Evolutionary conservation across 2,797 vertebrate genomes (phyloP), one percentile per base, ranked within the genome.

Genomic region (Iguana delicatissima): DNA sequence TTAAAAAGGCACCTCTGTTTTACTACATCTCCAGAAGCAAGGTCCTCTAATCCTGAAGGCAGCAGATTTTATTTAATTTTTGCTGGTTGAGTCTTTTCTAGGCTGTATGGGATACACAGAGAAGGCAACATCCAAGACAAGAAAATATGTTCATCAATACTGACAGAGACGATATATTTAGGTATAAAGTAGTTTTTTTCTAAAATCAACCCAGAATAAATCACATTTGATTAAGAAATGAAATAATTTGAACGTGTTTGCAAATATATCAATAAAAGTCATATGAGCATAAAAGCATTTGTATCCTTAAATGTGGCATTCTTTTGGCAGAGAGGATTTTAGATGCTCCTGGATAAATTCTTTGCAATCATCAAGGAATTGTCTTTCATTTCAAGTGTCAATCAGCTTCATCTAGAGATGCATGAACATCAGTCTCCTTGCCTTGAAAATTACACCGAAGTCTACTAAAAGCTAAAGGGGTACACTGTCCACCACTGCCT

Each of bases 121-220:
- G 64, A 67, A 72, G 4, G 22, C n/a, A n/a, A 67, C 42, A 20
- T 42, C 59, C 35, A 10, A 18, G 42, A 5, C 32, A 77, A 42
- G 22, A 13, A 52, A 84, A 50, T 46, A 89, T 69, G 9, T 5
- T 77, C n/a, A 55, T n/a, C 38, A 1, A 55, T 38, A 85, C 7
- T 8, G 10, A 42, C 38, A 20, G 20, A 85, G 32, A 85, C 29
- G 59, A 13, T 26, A 69, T 32, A 7, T 59, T 76, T n/a, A 59
- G 42, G 9, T 46, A 85, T 24, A 72, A 52, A 73, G 10, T 69
- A n/a, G 42, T 42, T 69, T 69, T 69, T 7, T 22, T 16, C 42
- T 20, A 42, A 12, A 81, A 88, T 88, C 52, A 88, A 81, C 55
- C 24, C 32, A 22, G 35, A 38, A 62, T 72, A 88, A 55, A 82